Base-by-base conservation (phyloP, 92 coral and sea anemone species). In the Epizoanthus illoricatus region DNA sequence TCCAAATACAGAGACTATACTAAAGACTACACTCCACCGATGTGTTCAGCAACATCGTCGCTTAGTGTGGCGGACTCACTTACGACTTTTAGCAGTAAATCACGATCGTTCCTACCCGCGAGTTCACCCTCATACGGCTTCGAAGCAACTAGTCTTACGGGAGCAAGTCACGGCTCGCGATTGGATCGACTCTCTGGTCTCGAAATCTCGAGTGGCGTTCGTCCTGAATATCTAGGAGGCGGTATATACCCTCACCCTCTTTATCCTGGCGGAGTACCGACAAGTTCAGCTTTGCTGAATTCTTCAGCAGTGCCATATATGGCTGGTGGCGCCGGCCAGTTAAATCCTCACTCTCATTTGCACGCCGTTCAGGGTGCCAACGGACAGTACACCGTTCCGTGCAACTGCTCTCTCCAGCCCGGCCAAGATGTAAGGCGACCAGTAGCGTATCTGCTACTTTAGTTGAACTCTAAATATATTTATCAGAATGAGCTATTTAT, bases 321-420 rank as follows among this genome's bases (percentile, higher is more conserved):
- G 43, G 93, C 98, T 58, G 90, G 94, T 18, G 81, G 91, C 36
- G 56, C 56, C 13, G 82, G 82, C 7, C 97, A 90, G 63, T 75
- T 93, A 12, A 85, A 87, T 39, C 94, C 96, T 1, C 98, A 96
- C 64, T 88, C 98, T 13, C 98, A 88, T 86, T 89, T 90, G 39
- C 96, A 88, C 88, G 93, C 96, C 21, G 93, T 92, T 72, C 97
- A 91, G 68, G 99, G 93, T 70, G 91, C 96, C 65, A 87, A 88
- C 65, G 99, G 97, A 87, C 99, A 97, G 83, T 97, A 93, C 74
- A 87, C 98, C 0, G 92, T 97, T 4, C 99, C 99, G 18, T 97
- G 99, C 68, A 97, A 97, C 93, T 97, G 99, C 78, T 56, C 92
- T 17, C 85, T 94, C 43, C 94, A 97, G 97, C 94, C 95, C 55